These are phyloP conservation scores for Griposia aprilina DNA, from an alignment of 2,888 invertebrate species.

Conservation along the genomic window DNA sequence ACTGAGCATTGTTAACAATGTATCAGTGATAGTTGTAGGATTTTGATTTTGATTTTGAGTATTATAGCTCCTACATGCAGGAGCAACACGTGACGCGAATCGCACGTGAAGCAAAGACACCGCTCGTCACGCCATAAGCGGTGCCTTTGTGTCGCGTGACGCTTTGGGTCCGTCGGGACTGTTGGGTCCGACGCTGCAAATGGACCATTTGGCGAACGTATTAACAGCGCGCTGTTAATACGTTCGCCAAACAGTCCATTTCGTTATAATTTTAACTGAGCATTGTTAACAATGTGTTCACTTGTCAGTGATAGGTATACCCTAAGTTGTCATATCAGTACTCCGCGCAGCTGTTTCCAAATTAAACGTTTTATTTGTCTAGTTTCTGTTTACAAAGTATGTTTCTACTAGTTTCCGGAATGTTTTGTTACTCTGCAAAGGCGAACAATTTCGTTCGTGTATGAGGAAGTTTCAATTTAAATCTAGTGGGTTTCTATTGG, in stretches of 20 bases:
- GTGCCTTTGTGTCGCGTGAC: no score
- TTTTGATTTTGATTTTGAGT: no score
- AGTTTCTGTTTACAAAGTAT: conserved; percentile 12
- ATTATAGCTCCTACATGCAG: no score
- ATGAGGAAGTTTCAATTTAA: background rate
- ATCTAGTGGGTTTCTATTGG: background rate
- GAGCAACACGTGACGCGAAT: no score
- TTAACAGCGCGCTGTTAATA: no score
- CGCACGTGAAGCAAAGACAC: no score
- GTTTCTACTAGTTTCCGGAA: background rate
- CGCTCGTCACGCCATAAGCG: no score
- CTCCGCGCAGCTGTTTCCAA: conserved; percentile 1
- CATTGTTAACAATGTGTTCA: background rate
- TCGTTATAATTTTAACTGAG: background rate
- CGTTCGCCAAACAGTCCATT: no score
- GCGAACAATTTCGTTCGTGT: background rate
- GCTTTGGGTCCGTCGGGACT: no score
- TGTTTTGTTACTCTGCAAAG: background rate
- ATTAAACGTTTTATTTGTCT: background rate
- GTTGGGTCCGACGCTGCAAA: no score
- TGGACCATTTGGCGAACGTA: no score
- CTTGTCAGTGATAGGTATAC: background rate
- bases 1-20: background rate
- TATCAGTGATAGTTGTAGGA: background rate
- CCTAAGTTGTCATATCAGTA: background rate